Conservation (phyloP, 2,888 invertebrate species). For the Synergus itoensis region DNA sequence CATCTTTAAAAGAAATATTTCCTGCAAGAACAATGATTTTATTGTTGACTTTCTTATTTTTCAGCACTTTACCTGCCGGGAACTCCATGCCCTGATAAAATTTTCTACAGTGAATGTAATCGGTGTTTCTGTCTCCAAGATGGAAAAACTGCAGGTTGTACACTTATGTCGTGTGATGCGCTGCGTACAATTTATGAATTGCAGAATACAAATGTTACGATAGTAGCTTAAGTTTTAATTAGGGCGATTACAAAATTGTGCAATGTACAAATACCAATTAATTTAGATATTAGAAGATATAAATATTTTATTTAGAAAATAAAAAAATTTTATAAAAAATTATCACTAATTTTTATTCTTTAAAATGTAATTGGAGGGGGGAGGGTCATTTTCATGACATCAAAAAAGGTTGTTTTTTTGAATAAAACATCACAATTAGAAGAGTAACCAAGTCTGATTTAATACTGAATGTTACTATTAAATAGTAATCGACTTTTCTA, state of each 20-base stretch:
- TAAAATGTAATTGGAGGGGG: too few relatives aligned
- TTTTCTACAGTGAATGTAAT: slow-evolving; percentile 79
- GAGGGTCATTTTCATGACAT: too few relatives aligned
- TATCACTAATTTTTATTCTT: not conserved
- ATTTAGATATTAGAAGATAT: not conserved
- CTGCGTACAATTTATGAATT: not conserved
- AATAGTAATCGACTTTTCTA: not conserved
- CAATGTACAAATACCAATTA: not conserved
- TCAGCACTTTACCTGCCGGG: slow-evolving; percentile 18
- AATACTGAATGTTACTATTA: not conserved
- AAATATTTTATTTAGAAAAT: not conserved
- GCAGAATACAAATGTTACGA: not conserved
- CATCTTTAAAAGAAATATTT: too few relatives aligned
- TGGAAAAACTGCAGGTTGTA: slow-evolving; percentile 79
- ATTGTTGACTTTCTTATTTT: not conserved
- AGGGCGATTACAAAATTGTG: not conserved
- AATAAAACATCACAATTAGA: not conserved
- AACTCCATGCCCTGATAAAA: slow-evolving; percentile 75
- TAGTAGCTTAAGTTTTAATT: not conserved
- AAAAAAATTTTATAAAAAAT: not conserved
- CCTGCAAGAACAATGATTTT: not conserved
- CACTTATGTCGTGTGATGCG: slow-evolving; percentile 66
- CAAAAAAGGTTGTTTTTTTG: not conserved
- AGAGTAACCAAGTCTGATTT: not conserved
- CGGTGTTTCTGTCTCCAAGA: slow-evolving; percentile 80